phyloP scores from a whole-genome alignment of 2,113 vertebrate genomes.

The Eupsittula cactorum region DNA sequence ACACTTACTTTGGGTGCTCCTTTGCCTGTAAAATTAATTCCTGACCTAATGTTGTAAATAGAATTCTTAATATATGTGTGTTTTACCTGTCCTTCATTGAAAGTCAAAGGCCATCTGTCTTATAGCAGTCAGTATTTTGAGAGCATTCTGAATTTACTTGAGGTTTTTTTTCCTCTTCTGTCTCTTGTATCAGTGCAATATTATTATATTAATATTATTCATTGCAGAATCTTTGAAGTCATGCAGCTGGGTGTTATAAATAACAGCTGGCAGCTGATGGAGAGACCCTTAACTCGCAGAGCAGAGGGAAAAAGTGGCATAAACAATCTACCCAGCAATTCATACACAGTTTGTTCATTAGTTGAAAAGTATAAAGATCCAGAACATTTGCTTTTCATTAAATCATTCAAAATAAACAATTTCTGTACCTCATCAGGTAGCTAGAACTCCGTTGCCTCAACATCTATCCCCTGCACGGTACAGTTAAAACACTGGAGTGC shows the following conservation, averaged over 20 bases:
- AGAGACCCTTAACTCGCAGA: neutral
- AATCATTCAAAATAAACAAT: neutral
- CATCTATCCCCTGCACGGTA: neutral
- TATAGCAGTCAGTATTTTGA: neutral
- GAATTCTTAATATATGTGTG: neutral
- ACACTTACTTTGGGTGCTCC: neutral
- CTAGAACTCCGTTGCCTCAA: neutral
- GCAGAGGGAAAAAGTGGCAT: neutral
- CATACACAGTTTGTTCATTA: neutral
- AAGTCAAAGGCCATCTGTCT: neutral
- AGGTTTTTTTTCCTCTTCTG: neutral
- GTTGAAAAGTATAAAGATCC: neutral
- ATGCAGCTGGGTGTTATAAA: neutral
- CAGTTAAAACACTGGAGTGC: neutral
- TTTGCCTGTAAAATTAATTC: neutral
- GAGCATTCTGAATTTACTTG: neutral
- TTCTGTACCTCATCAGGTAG: neutral
- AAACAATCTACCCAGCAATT: neutral
- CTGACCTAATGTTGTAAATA: neutral
- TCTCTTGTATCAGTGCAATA: neutral
- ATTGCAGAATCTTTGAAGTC: slow-evolving; percentile 32
- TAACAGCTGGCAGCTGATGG: slow-evolving; percentile 20
- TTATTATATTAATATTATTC: neutral
- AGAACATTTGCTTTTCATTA: neutral
- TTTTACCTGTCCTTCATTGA: neutral